phyloP scores from a whole-genome alignment of 2,888 invertebrate species.

The Athripsodes cinereus region DNA sequence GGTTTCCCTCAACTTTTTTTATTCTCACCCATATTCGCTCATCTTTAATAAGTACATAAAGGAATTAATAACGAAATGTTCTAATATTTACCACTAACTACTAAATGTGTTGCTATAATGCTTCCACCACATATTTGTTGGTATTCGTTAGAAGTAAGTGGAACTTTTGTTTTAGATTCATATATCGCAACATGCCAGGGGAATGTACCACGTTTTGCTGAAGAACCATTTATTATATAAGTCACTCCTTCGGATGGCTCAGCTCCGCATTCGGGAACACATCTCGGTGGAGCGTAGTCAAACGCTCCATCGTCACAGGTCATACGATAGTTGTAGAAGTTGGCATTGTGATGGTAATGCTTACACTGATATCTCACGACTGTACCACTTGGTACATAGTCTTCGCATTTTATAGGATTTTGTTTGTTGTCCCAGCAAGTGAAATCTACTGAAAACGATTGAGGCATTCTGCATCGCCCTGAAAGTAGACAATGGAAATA shows the following conservation, averaged over 20 bases:
- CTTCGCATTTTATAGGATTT: background rate
- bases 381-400: background rate
- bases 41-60: too few species aligned
- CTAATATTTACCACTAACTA: background rate
- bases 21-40: too few species aligned
- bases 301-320: constrained; percentile 6
- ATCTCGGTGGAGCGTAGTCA: background rate
- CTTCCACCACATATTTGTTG: background rate
- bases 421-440: background rate
- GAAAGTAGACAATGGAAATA: background rate
- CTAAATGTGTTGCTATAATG: background rate
- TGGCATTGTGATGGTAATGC: background rate
- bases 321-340: background rate
- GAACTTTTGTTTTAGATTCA: background rate
- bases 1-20: too few species aligned
- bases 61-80: too few species aligned
- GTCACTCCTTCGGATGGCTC: background rate
- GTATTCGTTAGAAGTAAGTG: background rate
- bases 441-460: background rate
- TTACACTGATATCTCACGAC: background rate
- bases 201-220: background rate
- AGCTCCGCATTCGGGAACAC: background rate
- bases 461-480: background rate
- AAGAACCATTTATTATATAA: background rate
- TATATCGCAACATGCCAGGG: constrained; percentile 1